A percentile compares a stretch with the other conserved stretches of the same genome.
Evolutionary conservation across 1,140 invertebrate species (phyloP).

Genomic region (Ericerus pela): DNA sequence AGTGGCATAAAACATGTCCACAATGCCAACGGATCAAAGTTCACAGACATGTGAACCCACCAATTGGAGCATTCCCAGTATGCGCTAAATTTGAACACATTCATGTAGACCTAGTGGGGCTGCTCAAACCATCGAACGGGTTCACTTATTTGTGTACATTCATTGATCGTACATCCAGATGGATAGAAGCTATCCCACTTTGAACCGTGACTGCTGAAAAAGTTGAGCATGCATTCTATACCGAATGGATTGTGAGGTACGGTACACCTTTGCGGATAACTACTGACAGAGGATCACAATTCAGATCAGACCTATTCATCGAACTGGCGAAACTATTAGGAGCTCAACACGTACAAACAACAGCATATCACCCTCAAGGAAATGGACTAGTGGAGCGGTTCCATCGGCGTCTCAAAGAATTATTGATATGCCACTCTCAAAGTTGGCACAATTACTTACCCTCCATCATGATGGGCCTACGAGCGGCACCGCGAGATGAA

Average conservation of each 20-base stretch:
- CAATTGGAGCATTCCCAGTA: neutral
- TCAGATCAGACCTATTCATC: slow-evolving; percentile 20
- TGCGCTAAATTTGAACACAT: slow-evolving; percentile 28
- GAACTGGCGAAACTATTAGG: neutral
- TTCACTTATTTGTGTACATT: slow-evolving; percentile 25
- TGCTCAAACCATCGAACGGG: slow-evolving; percentile 22
- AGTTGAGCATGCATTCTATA: slow-evolving; percentile 25
- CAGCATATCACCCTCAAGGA: slow-evolving; percentile 28
- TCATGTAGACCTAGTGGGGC: slow-evolving; percentile 35
- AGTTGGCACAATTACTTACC: slow-evolving; percentile 21
- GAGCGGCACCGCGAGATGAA: slow-evolving; percentile 13
- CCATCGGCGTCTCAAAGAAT: slow-evolving; percentile 31
- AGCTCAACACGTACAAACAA: slow-evolving; percentile 21
- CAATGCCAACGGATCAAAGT: neutral
- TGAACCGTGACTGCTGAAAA: slow-evolving; percentile 26
- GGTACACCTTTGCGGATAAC: slow-evolving; percentile 26
- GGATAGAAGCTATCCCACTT: slow-evolving; percentile 26
- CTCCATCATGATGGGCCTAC: slow-evolving; percentile 22
- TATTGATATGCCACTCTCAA: slow-evolving; percentile 22
- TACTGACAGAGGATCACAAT: slow-evolving; percentile 27
- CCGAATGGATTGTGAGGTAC: slow-evolving; percentile 26
- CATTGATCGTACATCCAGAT: slow-evolving; percentile 27
- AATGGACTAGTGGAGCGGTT: slow-evolving; percentile 24
- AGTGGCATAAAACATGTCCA: neutral
- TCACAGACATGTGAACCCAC: neutral